phyloP scores from a whole-genome alignment of 2,797 vertebrate genomes.

The Coranthus polyacanthus region DNA sequence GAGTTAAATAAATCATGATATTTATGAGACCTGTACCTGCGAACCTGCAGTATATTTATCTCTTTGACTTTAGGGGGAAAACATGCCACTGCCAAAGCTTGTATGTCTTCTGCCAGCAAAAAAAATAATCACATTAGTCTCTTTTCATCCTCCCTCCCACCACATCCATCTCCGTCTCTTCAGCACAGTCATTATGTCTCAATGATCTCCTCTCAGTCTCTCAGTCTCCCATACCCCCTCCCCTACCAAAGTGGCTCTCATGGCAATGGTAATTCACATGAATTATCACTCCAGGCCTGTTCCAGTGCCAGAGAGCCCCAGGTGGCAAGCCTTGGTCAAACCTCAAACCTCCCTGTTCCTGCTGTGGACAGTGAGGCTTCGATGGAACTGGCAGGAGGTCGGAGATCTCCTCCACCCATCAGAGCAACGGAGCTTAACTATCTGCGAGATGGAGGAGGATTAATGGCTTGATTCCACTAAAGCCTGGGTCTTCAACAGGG shows the following conservation, averaged over 20 bases:
- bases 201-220: conserved; percentile 55
- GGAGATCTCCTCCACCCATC: conserved; percentile 32
- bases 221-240: conserved; percentile 25
- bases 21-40: conserved; percentile 39
- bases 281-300: conserved; percentile 73
- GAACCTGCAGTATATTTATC: conserved; percentile 32
- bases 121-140: conserved; percentile 64
- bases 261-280: conserved; percentile 71
- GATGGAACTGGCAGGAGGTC: conserved; percentile 31
- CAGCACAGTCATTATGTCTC: conserved; percentile 65
- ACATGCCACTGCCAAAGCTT: conserved; percentile 8
- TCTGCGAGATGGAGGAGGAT: conserved; percentile 9
- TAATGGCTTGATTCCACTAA: neutral
- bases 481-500: too few relatives aligned
- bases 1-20: conserved; percentile 43
- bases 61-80: conserved; percentile 20
- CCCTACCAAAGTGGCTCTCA: conserved; percentile 62
- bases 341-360: conserved; percentile 30
- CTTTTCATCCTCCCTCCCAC: conserved; percentile 61
- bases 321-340: conserved; percentile 53
- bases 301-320: conserved; percentile 63
- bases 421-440: neutral
- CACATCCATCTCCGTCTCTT: conserved; percentile 56
- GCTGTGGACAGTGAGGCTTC: conserved; percentile 2
- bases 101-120: conserved; percentile 42